A percentile compares a stretch with the other conserved stretches of the same genome.
These are phyloP conservation scores for Mongoloraphidia duomilia DNA, from an alignment of 2,888 invertebrate genomes.

Conservation along the genomic window DNA sequence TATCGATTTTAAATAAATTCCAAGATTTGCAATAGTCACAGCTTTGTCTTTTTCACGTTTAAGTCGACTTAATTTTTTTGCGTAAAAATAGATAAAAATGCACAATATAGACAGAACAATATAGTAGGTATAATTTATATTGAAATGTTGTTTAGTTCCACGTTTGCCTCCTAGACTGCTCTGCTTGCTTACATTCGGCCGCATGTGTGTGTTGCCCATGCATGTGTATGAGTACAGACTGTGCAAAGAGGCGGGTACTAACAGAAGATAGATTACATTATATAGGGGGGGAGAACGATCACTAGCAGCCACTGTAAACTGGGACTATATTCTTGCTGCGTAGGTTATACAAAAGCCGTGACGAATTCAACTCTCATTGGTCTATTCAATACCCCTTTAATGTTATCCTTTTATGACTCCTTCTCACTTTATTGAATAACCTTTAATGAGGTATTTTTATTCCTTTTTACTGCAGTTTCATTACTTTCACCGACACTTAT, in stretches of 20 bases:
- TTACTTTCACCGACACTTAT: neutral
- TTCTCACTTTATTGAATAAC: conserved; percentile 14
- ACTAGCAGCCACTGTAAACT: conserved; percentile 6
- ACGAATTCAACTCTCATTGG: conserved; percentile 47
- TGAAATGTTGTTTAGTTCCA: conserved; percentile 23
- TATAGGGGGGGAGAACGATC: neutral
- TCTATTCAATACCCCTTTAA: conserved; percentile 32
- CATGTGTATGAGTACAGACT: conserved; percentile 12
- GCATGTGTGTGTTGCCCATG: neutral
- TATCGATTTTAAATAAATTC: too few species aligned
- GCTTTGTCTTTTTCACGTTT: too few species aligned
- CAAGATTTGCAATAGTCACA: too few species aligned
- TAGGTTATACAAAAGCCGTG: conserved; percentile 29
- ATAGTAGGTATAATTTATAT: too few species aligned
- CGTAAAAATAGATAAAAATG: too few species aligned
- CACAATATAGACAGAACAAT: too few species aligned
- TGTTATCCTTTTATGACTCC: conserved; percentile 12
- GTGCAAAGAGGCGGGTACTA: neutral
- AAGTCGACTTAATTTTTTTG: too few species aligned
- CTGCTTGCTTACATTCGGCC: conserved; percentile 20
- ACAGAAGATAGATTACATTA: neutral
- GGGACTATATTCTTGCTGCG: conserved; percentile 29
- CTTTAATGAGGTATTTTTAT: neutral
- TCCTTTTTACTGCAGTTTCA: too few species aligned
- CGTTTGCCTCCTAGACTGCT: conserved; percentile 33